Conservation (phyloP, 2,888 invertebrate species). For the Amphipyra tragopoginis region DNA sequence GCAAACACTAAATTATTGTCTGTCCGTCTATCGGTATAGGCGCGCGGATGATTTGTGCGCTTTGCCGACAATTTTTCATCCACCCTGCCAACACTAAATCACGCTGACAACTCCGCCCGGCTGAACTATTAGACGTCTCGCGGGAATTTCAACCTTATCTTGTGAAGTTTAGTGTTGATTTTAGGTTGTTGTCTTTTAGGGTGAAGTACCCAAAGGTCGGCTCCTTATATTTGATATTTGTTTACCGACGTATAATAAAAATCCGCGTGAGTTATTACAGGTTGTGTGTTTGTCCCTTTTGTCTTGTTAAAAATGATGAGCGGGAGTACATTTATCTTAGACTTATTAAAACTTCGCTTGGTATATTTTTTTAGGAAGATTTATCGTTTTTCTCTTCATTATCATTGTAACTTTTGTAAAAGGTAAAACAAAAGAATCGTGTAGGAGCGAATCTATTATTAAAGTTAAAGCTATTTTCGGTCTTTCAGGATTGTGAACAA, state of each 20-base stretch:
- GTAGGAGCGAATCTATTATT: too few relatives aligned
- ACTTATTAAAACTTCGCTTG: conserved; percentile 43
- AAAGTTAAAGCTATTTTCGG: too few relatives aligned
- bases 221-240: conserved; percentile 61
- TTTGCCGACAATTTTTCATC: conserved; percentile 73
- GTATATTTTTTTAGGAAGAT: conserved; percentile 7
- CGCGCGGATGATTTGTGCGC: conserved; percentile 72
- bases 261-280: conserved; percentile 55
- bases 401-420: too few relatives aligned
- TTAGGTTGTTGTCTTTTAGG: conserved; percentile 29
- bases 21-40: conserved; percentile 65
- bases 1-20: conserved; percentile 67
- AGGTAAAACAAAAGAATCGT: too few relatives aligned
- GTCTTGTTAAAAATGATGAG: conserved; percentile 57
- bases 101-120: conserved; percentile 63
- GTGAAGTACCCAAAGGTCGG: conserved; percentile 44
- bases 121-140: conserved; percentile 41
- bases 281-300: conserved; percentile 42
- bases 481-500: too few relatives aligned
- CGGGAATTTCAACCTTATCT: conserved; percentile 29
- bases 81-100: conserved; percentile 70
- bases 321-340: conserved; percentile 36
- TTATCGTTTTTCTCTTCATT: not conserved
- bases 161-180: conserved; percentile 6
- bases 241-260: conserved; percentile 59